Evolutionary conservation across 2,797 vertebrate genomes (phyloP), one percentile per base, ranked within the genome.

Genomic region (Nyctibius grandis): DNA sequence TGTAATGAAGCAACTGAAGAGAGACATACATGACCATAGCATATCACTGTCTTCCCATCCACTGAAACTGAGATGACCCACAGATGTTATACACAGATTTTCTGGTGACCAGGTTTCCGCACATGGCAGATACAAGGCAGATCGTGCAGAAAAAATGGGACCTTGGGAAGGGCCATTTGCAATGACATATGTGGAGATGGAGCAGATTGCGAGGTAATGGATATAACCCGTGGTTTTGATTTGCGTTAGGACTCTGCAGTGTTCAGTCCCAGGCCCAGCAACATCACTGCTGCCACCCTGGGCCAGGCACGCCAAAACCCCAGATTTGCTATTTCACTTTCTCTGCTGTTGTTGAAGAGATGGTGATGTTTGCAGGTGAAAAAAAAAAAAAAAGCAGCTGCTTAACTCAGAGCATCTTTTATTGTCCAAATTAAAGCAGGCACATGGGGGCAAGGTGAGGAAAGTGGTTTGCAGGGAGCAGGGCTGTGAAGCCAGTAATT

Each of bases 1-100:
- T 88, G 78, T 83, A 53, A 31, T 68, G 72, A 88, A 95, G 88
- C 91, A 95, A 95, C 88, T 91, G 94, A 95, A 67, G n/a, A 60
- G 83, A 68, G 80, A 92, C 67, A 87, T 2, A 0, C 34, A 11
- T 85, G 68, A 89, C 83, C 34, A 15, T 40, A 59, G 67, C 4
- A 1, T 63, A 57, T 51, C 69, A 33, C 8, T 53, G 69, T 65
- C 56, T 69, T 89, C 47, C 83, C 4, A 1, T 65, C 63, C 51
- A 18, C 88, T 81, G 90, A 93, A 95, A 94, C 45, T 38, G 86
- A 96, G 90, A 85, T 64, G 86, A 50, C 45, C 29, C 9, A 0
- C 81, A 93, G 86, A 80, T 68, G 63, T 65, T 89, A 34, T 1
- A 26, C 34, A 42, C 18, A 44, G 60, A 82, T 70, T 85, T 91